These are phyloP conservation scores for Pseudomyrmex pallidus DNA, from an alignment of 1,140 invertebrate species.

Conservation along the genomic window DNA sequence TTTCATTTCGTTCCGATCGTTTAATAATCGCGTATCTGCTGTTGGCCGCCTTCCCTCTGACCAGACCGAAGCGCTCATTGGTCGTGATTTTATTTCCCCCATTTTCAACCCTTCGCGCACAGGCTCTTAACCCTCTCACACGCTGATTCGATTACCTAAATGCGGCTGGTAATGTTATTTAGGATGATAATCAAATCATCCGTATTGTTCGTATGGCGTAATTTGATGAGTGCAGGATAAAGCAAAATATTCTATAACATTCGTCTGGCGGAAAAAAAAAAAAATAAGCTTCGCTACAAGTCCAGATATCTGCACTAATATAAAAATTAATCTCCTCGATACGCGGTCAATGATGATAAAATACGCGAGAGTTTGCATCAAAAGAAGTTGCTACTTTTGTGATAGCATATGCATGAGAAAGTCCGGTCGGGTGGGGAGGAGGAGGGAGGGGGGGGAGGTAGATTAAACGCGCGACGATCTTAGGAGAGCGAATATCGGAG, in stretches of 20 bases:
- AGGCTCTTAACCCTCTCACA: constrained; percentile 9
- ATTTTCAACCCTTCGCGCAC: constrained; percentile 40
- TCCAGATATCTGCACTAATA: background rate
- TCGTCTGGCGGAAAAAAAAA: too few species aligned
- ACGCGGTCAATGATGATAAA: background rate
- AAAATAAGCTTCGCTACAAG: background rate
- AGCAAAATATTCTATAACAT: background rate
- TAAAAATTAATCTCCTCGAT: constrained; percentile 9
- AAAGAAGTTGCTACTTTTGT: background rate
- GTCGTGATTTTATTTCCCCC: constrained; percentile 48
- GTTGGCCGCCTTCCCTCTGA: background rate
- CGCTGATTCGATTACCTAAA: constrained; percentile 50
- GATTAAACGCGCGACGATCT: constrained; percentile 38
- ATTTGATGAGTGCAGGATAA: background rate
- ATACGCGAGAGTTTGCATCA: background rate
- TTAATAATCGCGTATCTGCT: constrained; percentile 56
- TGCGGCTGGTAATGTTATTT: constrained; percentile 35
- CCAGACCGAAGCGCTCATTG: constrained; percentile 16
- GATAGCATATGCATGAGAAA: constrained; percentile 38
- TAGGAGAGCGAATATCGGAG: constrained; percentile 28
- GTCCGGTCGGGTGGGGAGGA: background rate
- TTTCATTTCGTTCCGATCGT: constrained; percentile 59
- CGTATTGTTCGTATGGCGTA: constrained; percentile 23
- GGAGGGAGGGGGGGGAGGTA: background rate
- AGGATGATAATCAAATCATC: constrained; percentile 22